These are phyloP conservation scores for Salmo trutta DNA, from an alignment of 2,797 vertebrate genomes.

Conservation along the genomic window DNA sequence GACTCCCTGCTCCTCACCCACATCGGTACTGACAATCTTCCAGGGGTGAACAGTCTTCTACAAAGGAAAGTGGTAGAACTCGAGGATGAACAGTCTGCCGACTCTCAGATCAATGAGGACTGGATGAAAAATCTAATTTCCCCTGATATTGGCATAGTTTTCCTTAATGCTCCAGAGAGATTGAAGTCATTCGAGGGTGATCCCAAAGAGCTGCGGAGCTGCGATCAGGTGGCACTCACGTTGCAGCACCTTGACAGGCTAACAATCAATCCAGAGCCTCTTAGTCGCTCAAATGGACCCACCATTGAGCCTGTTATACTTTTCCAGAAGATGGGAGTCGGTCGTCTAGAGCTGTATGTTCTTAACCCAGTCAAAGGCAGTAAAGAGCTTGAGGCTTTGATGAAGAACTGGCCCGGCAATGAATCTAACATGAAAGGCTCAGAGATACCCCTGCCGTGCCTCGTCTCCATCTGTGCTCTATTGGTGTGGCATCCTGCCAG, in stretches of 20 bases:
- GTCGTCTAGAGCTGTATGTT: conserved; percentile 88
- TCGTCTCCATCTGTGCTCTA: conserved; percentile 84
- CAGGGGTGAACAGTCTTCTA: conserved; percentile 88
- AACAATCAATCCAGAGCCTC: conserved; percentile 74
- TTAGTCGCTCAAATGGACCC: conserved; percentile 68
- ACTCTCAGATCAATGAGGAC: conserved; percentile 65
- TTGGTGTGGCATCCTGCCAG: conserved; percentile 90
- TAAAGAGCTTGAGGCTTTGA: conserved; percentile 79
- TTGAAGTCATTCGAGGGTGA: conserved; percentile 62
- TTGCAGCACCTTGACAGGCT: conserved; percentile 78
- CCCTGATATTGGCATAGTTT: conserved; percentile 88
- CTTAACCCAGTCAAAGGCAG: conserved; percentile 86
- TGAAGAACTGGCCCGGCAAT: conserved; percentile 74
- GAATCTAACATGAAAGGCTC: conserved; percentile 48
- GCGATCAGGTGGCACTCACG: conserved; percentile 79
- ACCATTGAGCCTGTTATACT: conserved; percentile 80
- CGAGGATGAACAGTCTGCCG: conserved; percentile 70
- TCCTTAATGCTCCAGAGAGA: conserved; percentile 81
- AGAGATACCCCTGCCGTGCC: conserved; percentile 72
- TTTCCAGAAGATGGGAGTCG: conserved; percentile 96
- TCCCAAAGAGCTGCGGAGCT: conserved; percentile 72
- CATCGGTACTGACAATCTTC: conserved; percentile 86
- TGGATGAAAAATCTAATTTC: conserved; percentile 86
- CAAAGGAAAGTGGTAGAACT: conserved; percentile 86
- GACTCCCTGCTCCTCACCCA: conserved; percentile 91